Evolutionary conservation across 2,888 invertebrate species (phyloP), one percentile per base, ranked within the genome.

Genomic region (Dioctria rufipes): DNA sequence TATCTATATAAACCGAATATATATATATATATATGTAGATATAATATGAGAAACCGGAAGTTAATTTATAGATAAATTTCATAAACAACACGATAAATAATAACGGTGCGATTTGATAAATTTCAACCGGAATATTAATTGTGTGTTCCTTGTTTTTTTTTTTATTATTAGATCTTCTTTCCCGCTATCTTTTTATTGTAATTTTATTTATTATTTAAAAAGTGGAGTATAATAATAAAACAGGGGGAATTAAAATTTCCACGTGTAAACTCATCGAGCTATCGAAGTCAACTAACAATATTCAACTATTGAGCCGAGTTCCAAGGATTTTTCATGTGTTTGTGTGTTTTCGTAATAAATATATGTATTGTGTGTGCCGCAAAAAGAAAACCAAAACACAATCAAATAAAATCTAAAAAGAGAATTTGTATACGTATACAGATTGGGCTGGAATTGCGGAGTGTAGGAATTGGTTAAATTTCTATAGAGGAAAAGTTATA

Each of bases 221-320:
- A 80, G 77, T 81, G 80, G 25, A 82, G 82, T 81, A 83, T 81
- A 83, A 83, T 83, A 83, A 84, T 83, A 84, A 83, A 83, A 83
- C 83, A 84, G 83, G 82, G 81, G 83, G 83, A 83, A 84, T 85
- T 85, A 85, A 85, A 54, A 85, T 87, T 84, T 85, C 87, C 88
- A 88, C 89, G 89, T 89, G 88, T 85, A 88, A 87, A 89, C 89
- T 88, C 88, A 86, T 86, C 86, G 89, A 89, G 89, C 88, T 88
- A 89, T 89, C 89, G 88, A 88, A 89, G 87, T 89, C 87, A 89
- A 89, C 89, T 89, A 89, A 89, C 88, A 88, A 87, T 87, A 89
- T 88, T 87, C 88, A 87, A 82, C 83, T 82, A 82, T 82, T 81
- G 73, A 82, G 69, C 81, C 46, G 81, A 82, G 80, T 81, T 82